phyloP scores from a whole-genome alignment of 2,113 vertebrate genomes.

The Pygoscelis antarcticus region DNA sequence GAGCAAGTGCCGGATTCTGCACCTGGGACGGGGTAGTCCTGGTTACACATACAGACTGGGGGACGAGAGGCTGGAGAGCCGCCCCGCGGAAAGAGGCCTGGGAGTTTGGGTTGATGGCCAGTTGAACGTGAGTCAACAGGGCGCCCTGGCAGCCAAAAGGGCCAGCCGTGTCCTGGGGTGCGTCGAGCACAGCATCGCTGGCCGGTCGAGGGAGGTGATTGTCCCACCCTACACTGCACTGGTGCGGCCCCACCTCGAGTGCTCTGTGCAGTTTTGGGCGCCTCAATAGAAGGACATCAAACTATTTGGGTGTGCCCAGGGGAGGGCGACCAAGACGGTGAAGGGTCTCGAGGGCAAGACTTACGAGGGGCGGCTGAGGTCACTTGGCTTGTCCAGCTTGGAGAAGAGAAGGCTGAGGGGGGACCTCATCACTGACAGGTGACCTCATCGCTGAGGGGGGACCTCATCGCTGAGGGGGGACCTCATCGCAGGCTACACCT shows the following conservation, averaged over 20 bases:
- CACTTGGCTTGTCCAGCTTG: neutral
- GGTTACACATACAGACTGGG: neutral
- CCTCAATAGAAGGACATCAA: neutral
- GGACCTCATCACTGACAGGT: too few species aligned
- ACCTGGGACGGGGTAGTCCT: neutral
- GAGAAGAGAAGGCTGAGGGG: neutral
- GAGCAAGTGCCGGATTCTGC: neutral
- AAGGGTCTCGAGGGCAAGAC: neutral
- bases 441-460: too few species aligned
- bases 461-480: too few species aligned
- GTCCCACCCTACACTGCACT: too few species aligned
- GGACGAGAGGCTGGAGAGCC: neutral
- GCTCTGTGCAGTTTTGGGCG: neutral
- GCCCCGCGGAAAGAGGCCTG: neutral
- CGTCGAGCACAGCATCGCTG: neutral
- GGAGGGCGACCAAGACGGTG: neutral
- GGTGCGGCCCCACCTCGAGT: neutral
- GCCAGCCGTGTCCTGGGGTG: neutral
- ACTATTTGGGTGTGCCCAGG: neutral
- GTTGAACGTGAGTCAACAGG: neutral
- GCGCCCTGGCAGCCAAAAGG: neutral
- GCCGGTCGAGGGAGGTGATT: neutral
- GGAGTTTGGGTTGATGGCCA: neutral
- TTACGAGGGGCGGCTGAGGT: neutral
- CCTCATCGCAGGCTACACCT: neutral